These are phyloP conservation scores for Chaenodraco wilsoni DNA, from an alignment of 2,797 vertebrate genomes.

Conservation along the genomic window DNA sequence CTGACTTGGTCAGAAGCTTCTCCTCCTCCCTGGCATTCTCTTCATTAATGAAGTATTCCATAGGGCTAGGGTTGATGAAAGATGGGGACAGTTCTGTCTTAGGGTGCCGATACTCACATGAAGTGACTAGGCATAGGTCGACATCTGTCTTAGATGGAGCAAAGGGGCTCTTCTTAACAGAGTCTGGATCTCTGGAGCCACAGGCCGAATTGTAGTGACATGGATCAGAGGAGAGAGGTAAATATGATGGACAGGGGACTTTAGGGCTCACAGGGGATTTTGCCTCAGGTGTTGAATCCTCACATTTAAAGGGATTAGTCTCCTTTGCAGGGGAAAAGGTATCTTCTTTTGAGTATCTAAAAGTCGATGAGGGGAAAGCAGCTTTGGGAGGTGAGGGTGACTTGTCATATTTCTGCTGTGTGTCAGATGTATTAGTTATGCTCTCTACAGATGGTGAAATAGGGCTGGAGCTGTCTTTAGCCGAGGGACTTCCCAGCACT, in stretches of 20 bases:
- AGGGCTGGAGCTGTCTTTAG: conserved; percentile 63
- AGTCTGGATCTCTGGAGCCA: conserved; percentile 77
- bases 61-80: conserved; percentile 96
- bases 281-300: conserved; percentile 83
- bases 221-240: conserved; percentile 69
- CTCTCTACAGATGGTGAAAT: conserved; percentile 49
- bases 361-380: conserved; percentile 78
- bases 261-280: conserved; percentile 80
- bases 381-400: conserved; percentile 70
- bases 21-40: conserved; percentile 86
- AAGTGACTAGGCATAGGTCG: conserved; percentile 93
- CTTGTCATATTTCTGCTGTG: conserved; percentile 59
- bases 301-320: conserved; percentile 79
- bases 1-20: conserved; percentile 86
- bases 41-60: conserved; percentile 94
- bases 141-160: conserved; percentile 90
- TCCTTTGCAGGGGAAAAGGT: conserved; percentile 58
- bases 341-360: conserved; percentile 72
- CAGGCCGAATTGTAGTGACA: conserved; percentile 64
- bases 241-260: conserved; percentile 66
- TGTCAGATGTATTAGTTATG: conserved; percentile 48
- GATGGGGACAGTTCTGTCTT: conserved; percentile 97
- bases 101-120: conserved; percentile 95
- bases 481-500: conserved; percentile 54
- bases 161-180: conserved; percentile 71